Conservation (phyloP, 1,140 invertebrate species). For the Meteorus sp. region DNA sequence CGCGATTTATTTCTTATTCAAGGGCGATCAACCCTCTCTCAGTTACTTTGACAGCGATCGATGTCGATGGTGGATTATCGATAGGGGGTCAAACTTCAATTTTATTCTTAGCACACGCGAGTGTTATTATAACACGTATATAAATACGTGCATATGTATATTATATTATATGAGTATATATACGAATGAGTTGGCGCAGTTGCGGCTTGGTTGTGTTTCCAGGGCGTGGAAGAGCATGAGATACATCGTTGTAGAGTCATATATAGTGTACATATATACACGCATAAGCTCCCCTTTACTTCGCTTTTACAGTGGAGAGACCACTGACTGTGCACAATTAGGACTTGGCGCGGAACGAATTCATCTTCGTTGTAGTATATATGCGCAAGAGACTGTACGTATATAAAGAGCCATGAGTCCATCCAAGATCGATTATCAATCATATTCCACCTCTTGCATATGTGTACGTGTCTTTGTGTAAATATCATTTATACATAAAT, state of each 20-base stretch:
- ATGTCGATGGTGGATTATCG: slow-evolving; percentile 35
- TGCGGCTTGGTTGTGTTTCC: too few species aligned
- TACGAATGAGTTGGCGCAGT: neutral
- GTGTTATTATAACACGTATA: slow-evolving; percentile 14
- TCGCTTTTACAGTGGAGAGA: slow-evolving; percentile 27
- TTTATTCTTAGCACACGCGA: slow-evolving; percentile 5
- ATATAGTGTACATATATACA: neutral
- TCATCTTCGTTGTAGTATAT: slow-evolving; percentile 45
- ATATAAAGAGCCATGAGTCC: slow-evolving; percentile 10
- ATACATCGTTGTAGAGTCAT: neutral
- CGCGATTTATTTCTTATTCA: slow-evolving; percentile 7
- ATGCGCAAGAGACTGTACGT: slow-evolving; percentile 34
- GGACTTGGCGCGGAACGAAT: slow-evolving; percentile 46
- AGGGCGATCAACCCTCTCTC: slow-evolving; percentile 6
- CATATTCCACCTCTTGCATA: slow-evolving; percentile 33
- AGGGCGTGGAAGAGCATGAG: slow-evolving; percentile 4
- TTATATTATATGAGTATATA: neutral
- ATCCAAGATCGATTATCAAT: slow-evolving; percentile 48
- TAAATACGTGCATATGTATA: too few species aligned
- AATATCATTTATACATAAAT: neutral
- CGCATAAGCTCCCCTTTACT: neutral
- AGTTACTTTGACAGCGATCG: slow-evolving; percentile 31
- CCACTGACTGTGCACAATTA: slow-evolving; percentile 53
- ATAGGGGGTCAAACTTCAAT: slow-evolving; percentile 38
- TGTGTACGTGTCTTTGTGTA: neutral